Conservation (phyloP, 2,113 vertebrate genomes). For the Furnarius figulus region DNA sequence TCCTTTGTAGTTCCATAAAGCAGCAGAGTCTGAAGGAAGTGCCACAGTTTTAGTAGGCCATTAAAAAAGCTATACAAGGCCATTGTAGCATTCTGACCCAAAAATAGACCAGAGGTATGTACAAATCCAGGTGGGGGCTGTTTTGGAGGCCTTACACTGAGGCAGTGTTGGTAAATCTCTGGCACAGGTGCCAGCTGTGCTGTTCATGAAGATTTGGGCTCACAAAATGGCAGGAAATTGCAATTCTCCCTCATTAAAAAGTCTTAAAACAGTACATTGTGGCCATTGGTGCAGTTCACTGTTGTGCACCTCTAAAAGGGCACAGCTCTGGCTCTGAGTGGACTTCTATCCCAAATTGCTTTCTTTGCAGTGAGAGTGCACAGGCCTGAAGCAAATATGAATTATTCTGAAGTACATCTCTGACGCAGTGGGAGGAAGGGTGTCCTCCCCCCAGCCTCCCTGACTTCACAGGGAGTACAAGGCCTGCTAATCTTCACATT, state of each 20-base stretch:
- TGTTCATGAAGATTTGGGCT: not conserved
- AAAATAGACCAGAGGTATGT: not conserved
- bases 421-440: not conserved
- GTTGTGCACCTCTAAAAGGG: not conserved
- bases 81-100: fast-evolving
- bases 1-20: not conserved
- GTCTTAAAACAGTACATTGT: not conserved
- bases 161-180: not conserved
- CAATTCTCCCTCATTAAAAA: not conserved
- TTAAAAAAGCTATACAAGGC: not conserved
- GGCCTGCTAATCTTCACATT: not conserved
- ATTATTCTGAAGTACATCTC: not conserved
- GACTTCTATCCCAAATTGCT: not conserved
- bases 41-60: not conserved
- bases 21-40: not conserved
- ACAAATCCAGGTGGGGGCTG: not conserved
- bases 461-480: not conserved
- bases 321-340: not conserved
- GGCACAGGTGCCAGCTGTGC: not conserved
- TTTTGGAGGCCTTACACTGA: not conserved
- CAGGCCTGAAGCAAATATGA: not conserved
- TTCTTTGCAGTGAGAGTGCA: not conserved
- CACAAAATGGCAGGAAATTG: not conserved
- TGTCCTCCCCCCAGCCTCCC: not conserved
- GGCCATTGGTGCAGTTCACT: not conserved